Conservation (phyloP, 2,113 vertebrate species). For the Protobothrops mucrosquamatus region DNA sequence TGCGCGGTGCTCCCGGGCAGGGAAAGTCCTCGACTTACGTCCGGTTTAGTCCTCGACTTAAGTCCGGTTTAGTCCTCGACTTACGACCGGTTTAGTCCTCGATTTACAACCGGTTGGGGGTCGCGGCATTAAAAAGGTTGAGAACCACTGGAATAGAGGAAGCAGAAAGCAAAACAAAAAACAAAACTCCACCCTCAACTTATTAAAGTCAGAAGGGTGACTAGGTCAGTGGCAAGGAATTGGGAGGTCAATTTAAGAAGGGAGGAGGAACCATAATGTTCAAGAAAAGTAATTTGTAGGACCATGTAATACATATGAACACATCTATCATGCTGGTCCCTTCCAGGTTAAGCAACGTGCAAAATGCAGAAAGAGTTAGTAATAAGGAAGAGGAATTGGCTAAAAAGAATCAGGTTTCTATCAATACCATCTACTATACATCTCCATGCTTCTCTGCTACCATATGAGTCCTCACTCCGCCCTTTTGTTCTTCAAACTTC, state of each 20-base stretch:
- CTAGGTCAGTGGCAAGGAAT: background rate
- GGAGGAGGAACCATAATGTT: background rate
- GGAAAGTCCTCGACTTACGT: no score
- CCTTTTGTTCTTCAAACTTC: background rate
- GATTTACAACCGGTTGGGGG: no score
- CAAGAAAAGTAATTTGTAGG: background rate
- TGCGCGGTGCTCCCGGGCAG: no score
- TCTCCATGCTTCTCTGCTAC: background rate
- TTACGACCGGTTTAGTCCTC: no score
- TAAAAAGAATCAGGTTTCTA: background rate
- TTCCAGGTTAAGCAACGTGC: background rate
- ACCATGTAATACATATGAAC: background rate
- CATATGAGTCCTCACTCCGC: background rate
- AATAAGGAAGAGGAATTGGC: background rate
- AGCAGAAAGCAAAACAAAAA: background rate
- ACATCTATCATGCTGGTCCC: background rate
- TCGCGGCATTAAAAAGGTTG: no score
- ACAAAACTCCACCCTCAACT: background rate
- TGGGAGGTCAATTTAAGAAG: background rate
- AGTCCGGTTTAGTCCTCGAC: no score
- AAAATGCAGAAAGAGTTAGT: background rate
- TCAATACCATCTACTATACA: background rate
- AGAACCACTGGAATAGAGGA: no score
- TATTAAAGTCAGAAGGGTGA: background rate
- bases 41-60: no score